Percentiles rank a stretch among this genome's conserved stretches.
These are phyloP conservation scores for Drosophila malerkotliana DNA, from an alignment of 1,140 invertebrate species.

Conservation along the genomic window DNA sequence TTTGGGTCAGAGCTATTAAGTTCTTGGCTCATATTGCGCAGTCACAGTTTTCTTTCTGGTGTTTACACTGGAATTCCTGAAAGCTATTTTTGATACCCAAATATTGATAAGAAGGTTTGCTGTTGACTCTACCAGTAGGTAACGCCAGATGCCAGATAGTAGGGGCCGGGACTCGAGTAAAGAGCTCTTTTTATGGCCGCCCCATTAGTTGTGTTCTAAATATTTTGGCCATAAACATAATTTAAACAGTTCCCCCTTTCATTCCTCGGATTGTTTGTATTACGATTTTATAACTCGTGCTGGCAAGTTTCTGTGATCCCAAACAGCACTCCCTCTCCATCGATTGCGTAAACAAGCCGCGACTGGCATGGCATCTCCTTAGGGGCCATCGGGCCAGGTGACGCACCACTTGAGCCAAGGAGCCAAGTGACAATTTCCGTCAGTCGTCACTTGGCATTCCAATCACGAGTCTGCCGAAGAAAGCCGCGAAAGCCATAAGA, in stretches of 20 bases:
- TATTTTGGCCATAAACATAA: conserved; percentile 34
- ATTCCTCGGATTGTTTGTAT: conserved; percentile 26
- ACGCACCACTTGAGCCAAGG: conserved; percentile 18
- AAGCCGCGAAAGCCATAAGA: conserved; percentile 20
- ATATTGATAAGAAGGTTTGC: conserved; percentile 42
- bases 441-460: conserved; percentile 32
- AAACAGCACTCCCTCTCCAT: conserved; percentile 5
- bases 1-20: conserved; percentile 47
- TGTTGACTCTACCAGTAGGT: conserved; percentile 15
- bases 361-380: conserved; percentile 29
- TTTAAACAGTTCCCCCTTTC: conserved; percentile 10
- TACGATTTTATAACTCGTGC: conserved; percentile 13
- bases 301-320: conserved; percentile 10
- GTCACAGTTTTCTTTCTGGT: conserved; percentile 36
- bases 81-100: conserved; percentile 43
- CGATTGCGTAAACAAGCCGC: conserved; percentile 25
- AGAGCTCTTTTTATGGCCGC: conserved; percentile 28
- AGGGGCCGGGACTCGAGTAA: conserved; percentile 14
- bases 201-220: conserved; percentile 43
- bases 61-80: conserved; percentile 35
- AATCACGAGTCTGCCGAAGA: conserved; percentile 37
- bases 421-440: conserved; percentile 55
- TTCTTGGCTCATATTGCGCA: conserved; percentile 40
- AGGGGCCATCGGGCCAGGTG: conserved; percentile 17
- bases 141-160: conserved; percentile 19